Evolutionary conservation across 2,888 invertebrate genomes (phyloP).

Genomic region (Dicycla oo): DNA sequence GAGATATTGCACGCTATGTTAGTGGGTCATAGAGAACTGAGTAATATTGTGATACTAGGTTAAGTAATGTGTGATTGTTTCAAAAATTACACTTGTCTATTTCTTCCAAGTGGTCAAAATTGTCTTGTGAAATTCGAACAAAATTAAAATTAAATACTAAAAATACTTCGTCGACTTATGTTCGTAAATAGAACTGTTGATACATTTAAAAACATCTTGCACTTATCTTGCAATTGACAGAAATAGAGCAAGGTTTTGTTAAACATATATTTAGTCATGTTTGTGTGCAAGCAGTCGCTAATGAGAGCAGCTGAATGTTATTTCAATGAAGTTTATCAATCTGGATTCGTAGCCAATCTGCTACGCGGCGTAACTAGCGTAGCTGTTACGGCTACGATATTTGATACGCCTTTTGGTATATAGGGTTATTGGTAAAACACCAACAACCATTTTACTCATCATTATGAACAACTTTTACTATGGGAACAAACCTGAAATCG

Average conservation of each 20-base stretch:
- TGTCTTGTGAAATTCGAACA: not conserved
- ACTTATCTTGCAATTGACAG: no score
- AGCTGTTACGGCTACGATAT: not conserved
- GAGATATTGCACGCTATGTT: not conserved
- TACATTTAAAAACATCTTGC: no score
- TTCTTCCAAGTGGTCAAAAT: not conserved
- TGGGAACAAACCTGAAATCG: no score
- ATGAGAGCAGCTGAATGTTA: not conserved
- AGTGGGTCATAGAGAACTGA: not conserved
- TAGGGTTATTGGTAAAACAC: no score
- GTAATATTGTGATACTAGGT: not conserved
- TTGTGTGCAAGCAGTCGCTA: not conserved
- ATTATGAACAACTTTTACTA: no score
- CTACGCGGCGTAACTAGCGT: slow-evolving; percentile 12
- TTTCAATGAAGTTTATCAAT: not conserved
- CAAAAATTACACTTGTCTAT: not conserved
- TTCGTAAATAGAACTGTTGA: not conserved
- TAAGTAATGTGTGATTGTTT: not conserved
- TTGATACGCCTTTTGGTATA: not conserved
- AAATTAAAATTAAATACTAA: not conserved
- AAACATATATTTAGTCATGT: not conserved
- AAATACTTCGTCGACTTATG: not conserved
- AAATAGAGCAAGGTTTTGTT: not conserved
- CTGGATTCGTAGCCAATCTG: not conserved
- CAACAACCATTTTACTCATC: no score